Base-by-base conservation (phyloP, 2,113 vertebrate species). In the Tangachromis dhanisi region DNA sequence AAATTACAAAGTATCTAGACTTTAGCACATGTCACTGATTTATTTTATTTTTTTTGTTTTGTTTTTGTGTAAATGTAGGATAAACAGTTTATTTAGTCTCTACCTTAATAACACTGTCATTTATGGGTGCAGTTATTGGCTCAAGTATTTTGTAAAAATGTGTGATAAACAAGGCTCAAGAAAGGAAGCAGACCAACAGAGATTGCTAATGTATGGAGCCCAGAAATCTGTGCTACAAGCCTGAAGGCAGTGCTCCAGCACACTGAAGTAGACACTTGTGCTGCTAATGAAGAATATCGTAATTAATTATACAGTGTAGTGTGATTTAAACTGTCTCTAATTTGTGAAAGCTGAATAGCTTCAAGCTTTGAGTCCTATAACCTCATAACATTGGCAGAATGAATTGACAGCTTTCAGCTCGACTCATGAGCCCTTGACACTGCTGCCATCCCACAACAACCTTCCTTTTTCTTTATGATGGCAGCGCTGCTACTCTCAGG, bases 401-500 rank as follows among this genome's bases (percentile, higher is more conserved):
- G 40, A 90, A 91, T 40, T 87, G 91, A 93, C 89, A 90, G 82
- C 71, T 57, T 73, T 92, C 81, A 83, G 61, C 78, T 86, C 14
- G 2, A 80, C 85, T 16, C 61, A 35, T 16, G 49, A 83, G 55
- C 80, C 88, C 73, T 17, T 26, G 82, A 88, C 55, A 55, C 47
- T 21, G 3, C 81, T 38, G 3, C 73, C 5, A 45, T 68, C 82
- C 83, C 87, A 29, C 29, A 21, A 33, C 92, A 92, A 86, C 90
- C 91, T 84, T 91, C 92, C 81, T 17, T 76, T 85, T 90, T 31
- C 31, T 35, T 78, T 66, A 17, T 47, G 29, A 92, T 85, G 92
- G 94, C 92, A 57, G 85, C 49, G 26, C 82, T 17, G 92, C 90
- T 89, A 14, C 94, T 96, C 96, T 96, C 95, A 42, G 93, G 95